Base-by-base conservation (phyloP, 2,113 vertebrate genomes). In the Grammatotria lemairii region DNA sequence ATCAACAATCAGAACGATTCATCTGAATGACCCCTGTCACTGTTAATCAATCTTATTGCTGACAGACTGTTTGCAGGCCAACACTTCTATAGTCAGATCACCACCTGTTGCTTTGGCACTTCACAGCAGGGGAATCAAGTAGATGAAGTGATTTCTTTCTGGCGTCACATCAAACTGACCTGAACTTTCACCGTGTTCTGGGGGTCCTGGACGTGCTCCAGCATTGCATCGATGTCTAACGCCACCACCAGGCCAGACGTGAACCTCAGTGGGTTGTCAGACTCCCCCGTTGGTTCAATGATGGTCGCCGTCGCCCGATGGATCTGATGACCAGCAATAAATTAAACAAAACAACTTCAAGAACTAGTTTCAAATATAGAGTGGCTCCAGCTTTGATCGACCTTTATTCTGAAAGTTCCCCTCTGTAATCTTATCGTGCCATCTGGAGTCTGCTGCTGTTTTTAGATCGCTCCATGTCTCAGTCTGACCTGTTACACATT, bases 261-360 rank as follows among this genome's bases (percentile, higher is more conserved):
- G 93, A 99, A 99, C 54, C 97, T 94, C 93, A 99, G 93, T 0
- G 99, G 98, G 92, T 99, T 99, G 90, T 99, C 99, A 0, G 99
- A 99, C 91, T 99, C 99, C 2, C 98, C 99, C 0, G 98, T 98
- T 0, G 99, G 98, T 91, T 99, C 98, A 2, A 98, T 98, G 92
- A 99, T 99, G 70, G 96, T 97, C 21, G 98, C 98, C 0, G 97
- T 97, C 1, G 98, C 98, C 78, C 95, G 96, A 12, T 99, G 97
- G 87, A 99, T 97, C 99, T 99, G 91, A 23, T 2, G 4, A 5
- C 3, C 17, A 8, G 17, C 7, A 26, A 35, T 12, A 63, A 63
- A 63, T 63, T 2, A 63, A 65, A 65, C 17, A 2, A 5, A 65
- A 0, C 2, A 63, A 0, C 3, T 21, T 42, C 9, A 21, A 23